Conservation (phyloP, 37 sponge, comb jelly and placozoan genomes). For the Aplysina aerophoba region DNA sequence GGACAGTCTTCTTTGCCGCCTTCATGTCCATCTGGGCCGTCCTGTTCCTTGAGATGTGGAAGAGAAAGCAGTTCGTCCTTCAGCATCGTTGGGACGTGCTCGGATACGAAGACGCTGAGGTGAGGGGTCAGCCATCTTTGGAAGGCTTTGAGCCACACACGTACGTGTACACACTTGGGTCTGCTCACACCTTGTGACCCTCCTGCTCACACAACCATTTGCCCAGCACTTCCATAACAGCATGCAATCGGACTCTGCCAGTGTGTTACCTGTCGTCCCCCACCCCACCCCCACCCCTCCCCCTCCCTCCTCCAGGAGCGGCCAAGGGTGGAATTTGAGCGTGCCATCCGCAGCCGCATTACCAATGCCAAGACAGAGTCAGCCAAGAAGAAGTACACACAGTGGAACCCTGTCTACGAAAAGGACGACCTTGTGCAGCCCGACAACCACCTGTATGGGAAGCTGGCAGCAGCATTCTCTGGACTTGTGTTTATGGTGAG, state of each 20-base stretch:
- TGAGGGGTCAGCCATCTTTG: too few relatives aligned
- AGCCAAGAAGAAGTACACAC: slow-evolving; percentile 45
- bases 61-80: slow-evolving; percentile 83
- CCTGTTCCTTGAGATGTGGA: slow-evolving; percentile 99
- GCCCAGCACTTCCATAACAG: too few relatives aligned
- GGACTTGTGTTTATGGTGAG: slow-evolving; percentile 79
- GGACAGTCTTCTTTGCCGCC: slow-evolving; percentile 93
- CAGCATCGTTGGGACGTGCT: slow-evolving; percentile 98
- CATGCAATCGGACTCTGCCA: too few relatives aligned
- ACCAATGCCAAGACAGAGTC: slow-evolving; percentile 39
- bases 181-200: too few relatives aligned
- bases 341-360: slow-evolving; percentile 64
- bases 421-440: slow-evolving; percentile 80
- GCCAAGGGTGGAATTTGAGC: slow-evolving; percentile 88
- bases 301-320: slow-evolving; percentile 50
- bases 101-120: slow-evolving; percentile 91
- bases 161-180: too few relatives aligned
- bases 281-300: too few relatives aligned
- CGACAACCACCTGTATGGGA: slow-evolving; percentile 55
- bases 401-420: slow-evolving; percentile 72
- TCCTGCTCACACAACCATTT: too few relatives aligned
- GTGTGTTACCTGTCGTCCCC: too few relatives aligned
- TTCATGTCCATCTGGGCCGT: slow-evolving; percentile 96
- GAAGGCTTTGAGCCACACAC: too few relatives aligned
- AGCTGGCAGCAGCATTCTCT: slow-evolving; percentile 64